Conservation (phyloP, 2,113 vertebrate species). For the Seriola dumerili region DNA sequence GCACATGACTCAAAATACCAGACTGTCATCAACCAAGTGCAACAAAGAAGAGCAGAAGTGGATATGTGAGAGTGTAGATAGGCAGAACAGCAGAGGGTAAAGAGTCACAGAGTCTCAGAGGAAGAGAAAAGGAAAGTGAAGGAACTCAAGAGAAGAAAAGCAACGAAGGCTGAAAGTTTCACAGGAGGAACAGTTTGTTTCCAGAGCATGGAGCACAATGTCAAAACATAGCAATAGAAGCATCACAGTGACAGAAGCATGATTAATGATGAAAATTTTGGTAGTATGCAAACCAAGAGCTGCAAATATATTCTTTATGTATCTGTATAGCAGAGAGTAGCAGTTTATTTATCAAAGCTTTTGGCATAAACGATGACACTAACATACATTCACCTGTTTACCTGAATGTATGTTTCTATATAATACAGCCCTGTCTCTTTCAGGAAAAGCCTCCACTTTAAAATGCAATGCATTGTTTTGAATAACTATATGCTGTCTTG, state of each 20-base stretch:
- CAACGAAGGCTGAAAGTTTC: not conserved
- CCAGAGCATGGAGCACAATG: constrained; percentile 37
- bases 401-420: constrained; percentile 25
- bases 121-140: constrained; percentile 42
- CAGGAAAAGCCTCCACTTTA: constrained; percentile 13
- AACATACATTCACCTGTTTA: constrained; percentile 44
- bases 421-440: constrained; percentile 12
- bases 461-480: constrained; percentile 8
- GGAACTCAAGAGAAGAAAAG: constrained; percentile 23
- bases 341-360: constrained; percentile 73
- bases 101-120: constrained; percentile 36
- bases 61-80: constrained; percentile 55
- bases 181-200: constrained; percentile 12
- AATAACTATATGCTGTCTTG: constrained; percentile 13
- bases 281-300: constrained; percentile 76
- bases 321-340: constrained; percentile 13
- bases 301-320: constrained; percentile 64
- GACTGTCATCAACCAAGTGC: constrained; percentile 72
- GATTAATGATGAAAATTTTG: constrained; percentile 34
- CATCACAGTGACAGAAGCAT: constrained; percentile 14
- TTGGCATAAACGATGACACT: constrained; percentile 20
- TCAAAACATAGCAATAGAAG: constrained; percentile 47
- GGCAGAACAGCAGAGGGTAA: constrained; percentile 39
- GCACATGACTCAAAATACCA: constrained; percentile 81
- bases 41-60: constrained; percentile 57